Evolutionary conservation across 2,888 invertebrate genomes (phyloP), one percentile per base, ranked within the genome.

Genomic region (Pseudococcus longispinus): DNA sequence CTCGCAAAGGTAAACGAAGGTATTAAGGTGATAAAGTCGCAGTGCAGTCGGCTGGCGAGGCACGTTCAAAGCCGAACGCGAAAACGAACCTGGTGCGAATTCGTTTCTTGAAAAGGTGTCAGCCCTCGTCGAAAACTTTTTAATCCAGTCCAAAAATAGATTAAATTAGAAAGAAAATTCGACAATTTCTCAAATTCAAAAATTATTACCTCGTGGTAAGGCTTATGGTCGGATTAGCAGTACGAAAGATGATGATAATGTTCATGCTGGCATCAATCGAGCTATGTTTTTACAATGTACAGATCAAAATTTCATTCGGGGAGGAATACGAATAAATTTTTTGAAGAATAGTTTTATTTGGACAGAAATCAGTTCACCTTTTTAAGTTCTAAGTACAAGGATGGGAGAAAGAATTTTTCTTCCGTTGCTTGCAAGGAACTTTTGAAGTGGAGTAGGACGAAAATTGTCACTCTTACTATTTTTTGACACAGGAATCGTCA

Each of bases 111-210:
- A 70, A 70, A 70, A 32, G 70, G 32, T 70, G 70, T 70, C 26
- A 70, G 29, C 29, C 29, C 70, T 29, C 29, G 26, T 70, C 13
- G 70, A 29, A 26, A 70, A 70, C 70, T 70, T 70, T 32, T 70
- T 70, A 70, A 70, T 70, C 70, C 70, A 2, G 32, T 29, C 70
- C 26, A 15, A 29, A 55, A 70, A 70, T 29, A 29, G 70, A 70
- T 70, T 29, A 32, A 70, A 70, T 70, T 70, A 70, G 29, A 70
- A 70, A 26, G 70, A 70, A 70, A 70, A 70, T 70, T 70, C 70
- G 18, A 26, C 26, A 29, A 29, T 32, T 29, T 70, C 18, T 70
- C 70, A 70, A 70, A 32, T 70, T 70, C 26, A 70, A 32, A 32
- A 32, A 70, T 70, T 29, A 70, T 70, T 70, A 60, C 23, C 23